A percentile compares a stretch with the other conserved stretches of the same genome.
phyloP scores from a whole-genome alignment of 2,797 vertebrate species.

The Paedocypris micromegethes region DNA sequence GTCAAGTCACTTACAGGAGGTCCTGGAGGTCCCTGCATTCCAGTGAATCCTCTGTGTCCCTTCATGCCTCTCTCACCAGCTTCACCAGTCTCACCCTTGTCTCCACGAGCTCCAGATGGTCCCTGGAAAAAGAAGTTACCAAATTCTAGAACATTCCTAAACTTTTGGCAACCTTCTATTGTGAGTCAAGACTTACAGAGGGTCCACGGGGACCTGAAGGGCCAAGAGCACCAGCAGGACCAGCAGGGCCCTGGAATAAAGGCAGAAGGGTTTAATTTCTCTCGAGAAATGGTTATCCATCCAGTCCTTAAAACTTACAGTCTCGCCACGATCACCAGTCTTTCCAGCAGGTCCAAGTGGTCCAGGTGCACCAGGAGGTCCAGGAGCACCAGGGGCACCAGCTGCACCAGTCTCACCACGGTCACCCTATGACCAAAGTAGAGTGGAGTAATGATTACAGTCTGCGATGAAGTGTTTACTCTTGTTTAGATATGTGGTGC shows the following conservation, averaged over 20 bases:
- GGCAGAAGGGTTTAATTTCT: not conserved
- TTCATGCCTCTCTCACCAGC: constrained; percentile 97
- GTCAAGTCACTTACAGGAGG: constrained; percentile 73
- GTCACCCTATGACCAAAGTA: constrained; percentile 73
- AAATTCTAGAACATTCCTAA: no score
- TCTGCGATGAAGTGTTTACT: no score
- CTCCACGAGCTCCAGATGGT: constrained; percentile 83
- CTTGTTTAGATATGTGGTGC: not conserved
- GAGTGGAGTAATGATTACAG: not conserved
- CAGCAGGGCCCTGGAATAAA: constrained; percentile 80
- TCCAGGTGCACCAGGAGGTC: constrained; percentile 89
- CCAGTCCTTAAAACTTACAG: constrained; percentile 68
- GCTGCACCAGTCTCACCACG: constrained; percentile 83
- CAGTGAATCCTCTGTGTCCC: constrained; percentile 97
- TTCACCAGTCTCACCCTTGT: constrained; percentile 95
- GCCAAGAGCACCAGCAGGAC: constrained; percentile 66
- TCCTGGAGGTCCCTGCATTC: constrained; percentile 91
- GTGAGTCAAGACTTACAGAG: constrained; percentile 72
- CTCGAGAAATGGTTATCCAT: not conserved
- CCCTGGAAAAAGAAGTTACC: constrained; percentile 67
- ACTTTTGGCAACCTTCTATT: not conserved
- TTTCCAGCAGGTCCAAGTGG: constrained; percentile 93
- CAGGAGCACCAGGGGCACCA: constrained; percentile 88
- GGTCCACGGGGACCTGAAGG: constrained; percentile 87
- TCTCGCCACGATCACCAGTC: constrained; percentile 91